Evolutionary conservation across 2,113 vertebrate species (phyloP).

Genomic region (Bujurquina vittata): DNA sequence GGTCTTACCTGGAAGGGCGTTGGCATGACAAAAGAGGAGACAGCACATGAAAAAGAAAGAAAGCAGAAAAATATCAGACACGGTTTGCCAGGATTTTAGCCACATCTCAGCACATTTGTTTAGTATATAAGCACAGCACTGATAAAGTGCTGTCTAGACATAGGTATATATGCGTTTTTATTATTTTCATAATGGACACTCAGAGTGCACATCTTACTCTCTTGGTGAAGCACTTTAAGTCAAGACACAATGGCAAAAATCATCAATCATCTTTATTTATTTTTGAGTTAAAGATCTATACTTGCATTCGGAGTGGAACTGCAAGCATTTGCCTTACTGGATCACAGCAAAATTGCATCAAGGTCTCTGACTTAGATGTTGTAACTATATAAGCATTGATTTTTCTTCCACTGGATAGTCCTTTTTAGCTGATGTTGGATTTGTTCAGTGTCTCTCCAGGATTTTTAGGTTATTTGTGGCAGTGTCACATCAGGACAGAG

Average conservation of each 20-base stretch:
- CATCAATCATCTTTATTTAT: constrained; percentile 38
- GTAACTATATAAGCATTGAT: constrained; percentile 55
- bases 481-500: neutral
- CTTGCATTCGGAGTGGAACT: constrained; percentile 26
- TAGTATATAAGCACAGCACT: neutral
- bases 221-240: constrained; percentile 36
- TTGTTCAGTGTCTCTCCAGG: constrained; percentile 33
- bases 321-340: constrained; percentile 5
- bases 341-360: constrained; percentile 49
- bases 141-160: constrained; percentile 57
- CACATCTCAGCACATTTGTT: constrained; percentile 33
- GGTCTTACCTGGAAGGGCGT: constrained; percentile 74
- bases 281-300: constrained; percentile 51
- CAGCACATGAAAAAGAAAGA: constrained; percentile 75
- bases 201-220: constrained; percentile 25
- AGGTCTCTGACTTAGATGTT: constrained; percentile 19
- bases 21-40: constrained; percentile 55
- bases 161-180: constrained; percentile 26
- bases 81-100: constrained; percentile 46
- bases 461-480: constrained; percentile 30
- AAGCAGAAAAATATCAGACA: constrained; percentile 59
- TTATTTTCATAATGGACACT: constrained; percentile 35
- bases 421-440: constrained; percentile 45
- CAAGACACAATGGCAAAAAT: constrained; percentile 18
- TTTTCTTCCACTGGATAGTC: neutral